Percentiles rank a stretch among this genome's conserved stretches.
Conservation (phyloP, 1,140 invertebrate species). For the Bombus waltoni region DNA sequence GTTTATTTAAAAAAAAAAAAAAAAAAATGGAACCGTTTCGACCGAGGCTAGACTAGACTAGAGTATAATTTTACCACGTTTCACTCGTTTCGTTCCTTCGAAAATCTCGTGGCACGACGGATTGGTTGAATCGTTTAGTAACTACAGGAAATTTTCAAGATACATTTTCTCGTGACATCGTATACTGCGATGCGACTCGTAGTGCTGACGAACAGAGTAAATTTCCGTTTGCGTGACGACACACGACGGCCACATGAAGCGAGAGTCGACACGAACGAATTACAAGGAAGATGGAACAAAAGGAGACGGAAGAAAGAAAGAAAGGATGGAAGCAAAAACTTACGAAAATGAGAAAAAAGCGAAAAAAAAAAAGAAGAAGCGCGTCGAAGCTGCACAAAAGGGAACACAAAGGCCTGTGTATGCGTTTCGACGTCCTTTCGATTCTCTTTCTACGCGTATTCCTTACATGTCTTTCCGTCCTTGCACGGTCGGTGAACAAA, state of each 20-base stretch:
- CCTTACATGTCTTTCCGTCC: slow-evolving; percentile 54
- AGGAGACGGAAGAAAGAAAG: background rate
- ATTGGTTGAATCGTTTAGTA: background rate
- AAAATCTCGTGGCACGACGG: background rate
- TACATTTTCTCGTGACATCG: background rate
- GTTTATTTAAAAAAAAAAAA: background rate
- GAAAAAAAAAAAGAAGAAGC: background rate
- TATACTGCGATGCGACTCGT: background rate
- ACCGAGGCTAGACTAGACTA: background rate
- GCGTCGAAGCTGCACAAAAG: background rate
- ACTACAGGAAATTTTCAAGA: background rate
- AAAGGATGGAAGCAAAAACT: background rate
- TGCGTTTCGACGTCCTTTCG: slow-evolving; percentile 14
- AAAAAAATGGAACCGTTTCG: background rate
- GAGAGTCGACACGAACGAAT: background rate
- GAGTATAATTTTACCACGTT: background rate
- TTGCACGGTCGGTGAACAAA: slow-evolving; percentile 40
- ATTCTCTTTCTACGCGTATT: slow-evolving; percentile 40
- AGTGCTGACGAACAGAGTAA: slow-evolving; percentile 1
- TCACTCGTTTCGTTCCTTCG: background rate
- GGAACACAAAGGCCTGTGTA: background rate
- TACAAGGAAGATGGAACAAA: background rate
- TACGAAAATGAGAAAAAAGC: background rate
- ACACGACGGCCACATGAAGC: background rate
- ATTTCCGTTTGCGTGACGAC: slow-evolving; percentile 13